Base-by-base conservation (phyloP, 2,113 vertebrate species). In the Arizona elegans region DNA sequence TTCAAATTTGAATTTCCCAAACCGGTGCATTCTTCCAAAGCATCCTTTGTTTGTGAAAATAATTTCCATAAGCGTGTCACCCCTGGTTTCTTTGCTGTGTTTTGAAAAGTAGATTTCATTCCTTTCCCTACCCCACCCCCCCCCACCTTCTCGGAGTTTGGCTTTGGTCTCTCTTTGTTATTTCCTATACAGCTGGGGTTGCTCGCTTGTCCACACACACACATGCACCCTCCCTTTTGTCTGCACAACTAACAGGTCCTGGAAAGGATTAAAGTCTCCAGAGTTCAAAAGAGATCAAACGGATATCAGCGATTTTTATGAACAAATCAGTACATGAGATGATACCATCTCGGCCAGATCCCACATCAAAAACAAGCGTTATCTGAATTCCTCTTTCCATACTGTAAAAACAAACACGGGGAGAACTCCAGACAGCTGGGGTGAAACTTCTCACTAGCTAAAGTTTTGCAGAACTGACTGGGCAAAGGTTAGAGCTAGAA, bases 261-360 rank as follows among this genome's bases (percentile, higher is more conserved):
- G 93, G 93, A 92, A 95, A 91, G 94, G 95, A 95, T 86, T 91
- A 92, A 95, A 62, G 52, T 86, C 94, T 81, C 92, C 89, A 38
- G 38, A 94, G 92, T 91, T 94, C 50, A 97, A 95, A 95, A 96
- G 13, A 94, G 93, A 95, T 86, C 88, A 92, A 94, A 93, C 0
- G 11, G 94, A 8, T 53, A 91, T n/a, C 91, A 91, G 55, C 9
- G 33, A 96, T 91, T 94, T 62, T 95, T 90, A 70, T 86, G 81
- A 47, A 90, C 88, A 53, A 0, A 90, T 15, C 93, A 62, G 93
- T 56, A 91, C 4, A 93, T 47, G 86, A 47, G 88, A 96, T 89
- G 17, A 95, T 87, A 95, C 94, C 94, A 95, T 90, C 92, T 96
- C 81, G 70, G 95, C 86, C 54, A 87, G 90, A 90, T 93, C 86